Percentiles rank a stretch among this genome's conserved stretches.
Conservation (phyloP, 1,140 invertebrate species). For the Diachasmimorpha longicaudata region DNA sequence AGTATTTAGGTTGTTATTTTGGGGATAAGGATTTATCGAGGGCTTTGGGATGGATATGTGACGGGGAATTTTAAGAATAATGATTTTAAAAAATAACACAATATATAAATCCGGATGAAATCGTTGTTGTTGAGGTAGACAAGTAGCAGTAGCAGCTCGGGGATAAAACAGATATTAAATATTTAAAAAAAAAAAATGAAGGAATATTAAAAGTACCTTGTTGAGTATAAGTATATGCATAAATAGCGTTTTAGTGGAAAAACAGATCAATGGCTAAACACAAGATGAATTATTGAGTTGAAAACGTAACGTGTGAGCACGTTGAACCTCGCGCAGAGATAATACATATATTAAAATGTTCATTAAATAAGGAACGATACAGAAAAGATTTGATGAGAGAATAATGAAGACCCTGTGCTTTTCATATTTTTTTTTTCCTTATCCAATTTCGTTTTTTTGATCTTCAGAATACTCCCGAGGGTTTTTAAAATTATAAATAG, state of each 20-base stretch:
- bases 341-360: neutral
- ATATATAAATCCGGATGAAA: conserved; percentile 32
- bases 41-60: conserved; percentile 19
- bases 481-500: neutral
- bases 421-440: neutral
- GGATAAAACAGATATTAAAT: conserved; percentile 38
- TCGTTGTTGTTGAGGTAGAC: conserved; percentile 54
- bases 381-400: neutral
- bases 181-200: conserved; percentile 25
- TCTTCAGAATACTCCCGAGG: neutral
- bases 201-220: conserved; percentile 56
- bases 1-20: conserved; percentile 54
- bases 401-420: neutral
- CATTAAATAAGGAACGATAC: neutral
- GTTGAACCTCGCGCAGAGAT: conserved; percentile 25
- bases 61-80: conserved; percentile 11
- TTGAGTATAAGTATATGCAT: conserved; percentile 56
- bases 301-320: conserved; percentile 23
- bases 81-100: neutral
- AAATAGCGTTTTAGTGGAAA: conserved; percentile 22
- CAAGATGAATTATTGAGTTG: conserved; percentile 21
- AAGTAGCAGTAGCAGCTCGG: conserved; percentile 52
- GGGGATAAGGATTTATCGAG: conserved; percentile 38
- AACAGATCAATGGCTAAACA: conserved; percentile 15
- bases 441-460: neutral